These are phyloP conservation scores for Formica selysi DNA, from an alignment of 1,140 invertebrate genomes.

Conservation along the genomic window DNA sequence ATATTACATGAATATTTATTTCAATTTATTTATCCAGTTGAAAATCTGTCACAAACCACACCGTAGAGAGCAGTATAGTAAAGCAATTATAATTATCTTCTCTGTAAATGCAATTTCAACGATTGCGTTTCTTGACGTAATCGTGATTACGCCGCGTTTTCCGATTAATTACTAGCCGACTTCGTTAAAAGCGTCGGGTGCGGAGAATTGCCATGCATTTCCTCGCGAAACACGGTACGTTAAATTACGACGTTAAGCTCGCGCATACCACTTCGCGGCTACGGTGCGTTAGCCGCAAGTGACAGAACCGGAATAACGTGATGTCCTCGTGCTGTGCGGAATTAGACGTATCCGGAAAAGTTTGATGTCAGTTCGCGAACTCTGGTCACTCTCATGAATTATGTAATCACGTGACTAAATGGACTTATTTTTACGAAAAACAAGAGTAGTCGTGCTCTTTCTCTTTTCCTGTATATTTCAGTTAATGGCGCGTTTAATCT, in stretches of 20 bases:
- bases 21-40: not conserved
- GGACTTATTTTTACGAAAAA: constrained; percentile 21
- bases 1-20: not conserved
- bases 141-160: constrained; percentile 30
- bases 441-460: not conserved
- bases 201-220: constrained; percentile 36
- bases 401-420: constrained; percentile 22
- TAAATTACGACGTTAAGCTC: constrained; percentile 50
- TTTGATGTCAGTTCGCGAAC: constrained; percentile 51
- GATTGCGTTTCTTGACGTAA: constrained; percentile 27
- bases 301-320: constrained; percentile 42
- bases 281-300: constrained; percentile 36
- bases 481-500: not conserved
- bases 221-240: constrained; percentile 30
- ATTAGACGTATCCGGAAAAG: constrained; percentile 52
- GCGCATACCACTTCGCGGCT: constrained; percentile 40
- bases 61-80: not conserved
- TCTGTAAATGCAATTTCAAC: constrained; percentile 32
- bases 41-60: not conserved
- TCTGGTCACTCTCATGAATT: constrained; percentile 50
- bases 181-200: constrained; percentile 41
- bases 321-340: constrained; percentile 12
- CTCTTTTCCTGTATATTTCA: not conserved
- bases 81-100: constrained; percentile 21
- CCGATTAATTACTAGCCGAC: constrained; percentile 52